Evolutionary conservation across 2,888 invertebrate genomes (phyloP).

Genomic region (Sericinus montela): DNA sequence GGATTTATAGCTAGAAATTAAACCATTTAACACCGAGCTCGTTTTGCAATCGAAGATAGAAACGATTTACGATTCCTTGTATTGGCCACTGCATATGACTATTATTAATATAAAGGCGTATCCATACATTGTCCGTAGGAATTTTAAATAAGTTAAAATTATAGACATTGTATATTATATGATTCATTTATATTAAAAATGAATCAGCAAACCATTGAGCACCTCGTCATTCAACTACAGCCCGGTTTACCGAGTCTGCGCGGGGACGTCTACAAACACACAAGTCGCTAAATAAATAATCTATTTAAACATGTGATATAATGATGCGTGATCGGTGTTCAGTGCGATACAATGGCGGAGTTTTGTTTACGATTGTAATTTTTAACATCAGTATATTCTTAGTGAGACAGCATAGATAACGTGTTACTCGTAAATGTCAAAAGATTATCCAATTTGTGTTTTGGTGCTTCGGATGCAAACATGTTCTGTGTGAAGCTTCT

Average conservation of each 20-base stretch:
- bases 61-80: neutral
- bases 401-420: conserved; percentile 67
- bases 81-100: conserved; percentile 14
- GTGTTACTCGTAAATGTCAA: conserved; percentile 73
- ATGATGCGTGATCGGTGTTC: conserved; percentile 71
- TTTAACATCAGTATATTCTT: conserved; percentile 71
- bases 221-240: conserved; percentile 62
- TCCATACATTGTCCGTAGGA: conserved; percentile 38
- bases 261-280: conserved; percentile 34
- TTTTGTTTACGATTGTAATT: conserved; percentile 75
- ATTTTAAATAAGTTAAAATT: conserved; percentile 35
- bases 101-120: conserved; percentile 46
- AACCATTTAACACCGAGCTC: conserved; percentile 14
- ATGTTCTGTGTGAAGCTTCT: conserved; percentile 68
- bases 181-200: conserved; percentile 68
- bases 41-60: neutral
- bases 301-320: conserved; percentile 73
- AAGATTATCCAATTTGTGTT: conserved; percentile 50
- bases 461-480: conserved; percentile 29
- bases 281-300: conserved; percentile 65
- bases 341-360: conserved; percentile 61
- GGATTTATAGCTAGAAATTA: conserved; percentile 14
- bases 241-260: conserved; percentile 57
- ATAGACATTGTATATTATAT: conserved; percentile 53
- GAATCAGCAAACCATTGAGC: conserved; percentile 64